These are phyloP conservation scores for Eubucco bourcierii DNA, from an alignment of 2,113 vertebrate genomes.

Conservation along the genomic window DNA sequence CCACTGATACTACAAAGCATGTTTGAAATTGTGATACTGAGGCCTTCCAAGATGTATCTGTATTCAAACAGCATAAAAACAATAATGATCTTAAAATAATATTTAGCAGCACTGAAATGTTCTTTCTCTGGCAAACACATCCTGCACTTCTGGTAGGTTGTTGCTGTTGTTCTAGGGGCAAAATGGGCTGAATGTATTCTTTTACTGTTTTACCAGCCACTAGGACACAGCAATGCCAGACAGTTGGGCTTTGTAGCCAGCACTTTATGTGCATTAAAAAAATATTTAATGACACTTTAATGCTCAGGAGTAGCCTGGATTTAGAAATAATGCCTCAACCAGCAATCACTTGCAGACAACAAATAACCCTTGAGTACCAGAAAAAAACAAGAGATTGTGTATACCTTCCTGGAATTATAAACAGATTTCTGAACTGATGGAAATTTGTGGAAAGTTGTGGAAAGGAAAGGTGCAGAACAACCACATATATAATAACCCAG, in stretches of 20 bases:
- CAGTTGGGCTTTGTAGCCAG: constrained; percentile 25
- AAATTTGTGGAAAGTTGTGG: constrained; percentile 40
- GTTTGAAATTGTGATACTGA: neutral
- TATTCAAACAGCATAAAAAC: neutral
- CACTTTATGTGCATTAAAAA: constrained; percentile 18
- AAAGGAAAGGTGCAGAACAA: constrained; percentile 39
- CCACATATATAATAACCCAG: neutral
- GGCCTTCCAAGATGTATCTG: neutral
- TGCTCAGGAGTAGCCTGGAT: constrained; percentile 7
- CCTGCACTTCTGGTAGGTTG: neutral
- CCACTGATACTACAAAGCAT: neutral
- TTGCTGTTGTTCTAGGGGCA: neutral
- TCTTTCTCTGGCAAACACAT: neutral
- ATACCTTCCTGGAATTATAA: constrained; percentile 50
- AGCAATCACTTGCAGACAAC: constrained; percentile 49
- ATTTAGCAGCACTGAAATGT: neutral
- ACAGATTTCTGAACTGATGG: constrained; percentile 30
- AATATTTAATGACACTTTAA: constrained; percentile 42
- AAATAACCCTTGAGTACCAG: constrained; percentile 30
- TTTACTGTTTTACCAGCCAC: constrained; percentile 16
- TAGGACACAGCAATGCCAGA: constrained; percentile 15
- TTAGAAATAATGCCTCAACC: constrained; percentile 43
- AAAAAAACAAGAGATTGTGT: constrained; percentile 33
- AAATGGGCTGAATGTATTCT: neutral
- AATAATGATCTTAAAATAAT: neutral